Percentiles rank a stretch among this genome's conserved stretches.
Conservation (phyloP, 1,140 invertebrate species). For the Aphis gossypii region DNA sequence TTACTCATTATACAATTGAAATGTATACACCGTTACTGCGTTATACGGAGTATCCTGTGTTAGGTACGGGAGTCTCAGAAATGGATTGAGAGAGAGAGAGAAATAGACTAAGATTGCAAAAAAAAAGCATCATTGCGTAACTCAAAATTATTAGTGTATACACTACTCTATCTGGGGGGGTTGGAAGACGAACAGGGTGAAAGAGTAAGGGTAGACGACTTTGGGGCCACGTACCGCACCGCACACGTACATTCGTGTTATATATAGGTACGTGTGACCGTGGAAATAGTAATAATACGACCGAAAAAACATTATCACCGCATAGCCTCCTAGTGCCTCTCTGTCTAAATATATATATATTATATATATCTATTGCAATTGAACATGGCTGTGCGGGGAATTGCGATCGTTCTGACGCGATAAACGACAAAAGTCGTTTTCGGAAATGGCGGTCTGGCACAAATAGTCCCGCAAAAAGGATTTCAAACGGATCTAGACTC, state of each 20-base stretch:
- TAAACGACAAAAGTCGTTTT: conserved; percentile 13
- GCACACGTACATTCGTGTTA: not conserved
- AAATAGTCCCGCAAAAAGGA: conserved; percentile 3
- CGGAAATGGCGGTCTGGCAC: not conserved
- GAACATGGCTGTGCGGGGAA: not conserved
- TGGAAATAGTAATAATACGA: not conserved
- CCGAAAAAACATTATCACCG: conserved; percentile 19
- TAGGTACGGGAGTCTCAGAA: not conserved
- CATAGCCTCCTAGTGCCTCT: not conserved
- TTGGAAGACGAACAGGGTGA: not conserved
- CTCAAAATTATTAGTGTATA: not conserved
- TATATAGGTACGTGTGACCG: not conserved
- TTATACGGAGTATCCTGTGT: not conserved
- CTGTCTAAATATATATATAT: not conserved
- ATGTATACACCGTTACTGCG: not conserved
- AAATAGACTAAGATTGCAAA: not conserved
- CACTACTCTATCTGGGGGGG: not conserved
- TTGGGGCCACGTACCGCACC: not conserved
- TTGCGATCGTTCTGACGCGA: not conserved
- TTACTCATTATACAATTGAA: not conserved
- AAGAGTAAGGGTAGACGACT: not conserved
- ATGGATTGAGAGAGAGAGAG: not conserved
- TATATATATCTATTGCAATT: not conserved
- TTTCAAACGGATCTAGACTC: not conserved
- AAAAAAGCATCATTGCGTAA: not conserved